These are phyloP conservation scores for Melanostoma mellinum DNA, from an alignment of 2,888 invertebrate genomes.

Conservation along the genomic window DNA sequence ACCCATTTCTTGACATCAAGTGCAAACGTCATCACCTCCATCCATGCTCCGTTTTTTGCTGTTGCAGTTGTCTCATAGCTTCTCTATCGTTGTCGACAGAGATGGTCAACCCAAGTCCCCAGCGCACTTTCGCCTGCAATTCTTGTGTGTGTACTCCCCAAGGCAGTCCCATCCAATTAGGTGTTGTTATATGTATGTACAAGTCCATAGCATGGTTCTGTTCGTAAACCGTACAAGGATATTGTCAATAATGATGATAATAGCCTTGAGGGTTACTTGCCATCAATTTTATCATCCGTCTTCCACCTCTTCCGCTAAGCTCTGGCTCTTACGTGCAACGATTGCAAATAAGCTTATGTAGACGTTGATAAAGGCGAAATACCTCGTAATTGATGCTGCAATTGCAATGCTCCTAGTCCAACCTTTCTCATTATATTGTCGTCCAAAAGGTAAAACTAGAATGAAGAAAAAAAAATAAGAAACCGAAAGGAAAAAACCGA, in stretches of 20 bases:
- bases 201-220: conserved; percentile 47
- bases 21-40: conserved; percentile 68
- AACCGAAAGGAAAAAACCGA: too few species aligned
- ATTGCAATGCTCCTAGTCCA: conserved; percentile 40
- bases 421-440: conserved; percentile 54
- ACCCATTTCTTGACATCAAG: conserved; percentile 65
- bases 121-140: conserved; percentile 37
- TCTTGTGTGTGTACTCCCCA: conserved; percentile 19
- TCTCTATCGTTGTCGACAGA: conserved; percentile 23
- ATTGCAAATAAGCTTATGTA: conserved; percentile 63
- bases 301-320: conserved; percentile 46
- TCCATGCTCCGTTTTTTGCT: conserved; percentile 16
- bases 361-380: conserved; percentile 48
- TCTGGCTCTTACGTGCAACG: conserved; percentile 63
- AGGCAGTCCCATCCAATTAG: conserved; percentile 67
- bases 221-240: conserved; percentile 68
- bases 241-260: conserved; percentile 72
- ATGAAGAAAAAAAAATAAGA: conserved; percentile 21
- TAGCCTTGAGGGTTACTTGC: conserved; percentile 62
- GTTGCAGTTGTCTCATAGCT: conserved; percentile 26
- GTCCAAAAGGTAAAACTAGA: conserved; percentile 12
- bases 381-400: conserved; percentile 66
- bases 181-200: conserved; percentile 57
- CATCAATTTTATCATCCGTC: conserved; percentile 67
- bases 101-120: conserved; percentile 53